phyloP scores from a whole-genome alignment of 1,140 invertebrate species.

The Dreissena rostriformis region DNA sequence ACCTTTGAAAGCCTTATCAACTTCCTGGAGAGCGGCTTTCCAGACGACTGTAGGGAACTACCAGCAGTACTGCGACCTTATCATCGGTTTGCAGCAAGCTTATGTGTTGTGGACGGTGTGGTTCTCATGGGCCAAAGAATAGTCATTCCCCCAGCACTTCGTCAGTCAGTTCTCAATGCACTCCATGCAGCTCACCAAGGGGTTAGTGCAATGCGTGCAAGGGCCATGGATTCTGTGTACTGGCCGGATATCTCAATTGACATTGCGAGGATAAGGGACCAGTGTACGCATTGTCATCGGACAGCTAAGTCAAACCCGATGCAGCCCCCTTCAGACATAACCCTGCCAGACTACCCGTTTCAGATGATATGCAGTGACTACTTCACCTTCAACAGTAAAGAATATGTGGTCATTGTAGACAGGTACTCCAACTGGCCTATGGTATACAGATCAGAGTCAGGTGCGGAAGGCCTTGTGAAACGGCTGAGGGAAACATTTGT shows the following conservation, averaged over 20 bases:
- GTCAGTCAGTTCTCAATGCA: too few relatives aligned
- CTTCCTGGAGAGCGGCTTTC: slow-evolving; percentile 35
- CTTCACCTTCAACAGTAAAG: slow-evolving; percentile 16
- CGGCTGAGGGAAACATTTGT: slow-evolving; percentile 55
- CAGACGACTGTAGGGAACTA: slow-evolving; percentile 7
- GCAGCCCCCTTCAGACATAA: slow-evolving; percentile 41
- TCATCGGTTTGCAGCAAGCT: slow-evolving; percentile 29
- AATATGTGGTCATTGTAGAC: slow-evolving; percentile 49
- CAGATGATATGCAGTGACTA: slow-evolving; percentile 56
- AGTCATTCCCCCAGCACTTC: too few relatives aligned
- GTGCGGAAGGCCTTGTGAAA: slow-evolving; percentile 49
- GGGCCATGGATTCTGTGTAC: slow-evolving; percentile 1
- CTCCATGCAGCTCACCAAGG: too few relatives aligned
- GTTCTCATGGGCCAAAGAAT: too few relatives aligned
- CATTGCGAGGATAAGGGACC: slow-evolving; percentile 42
- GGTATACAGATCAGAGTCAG: slow-evolving; percentile 19
- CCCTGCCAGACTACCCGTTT: slow-evolving; percentile 58
- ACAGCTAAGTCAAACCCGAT: slow-evolving; percentile 56
- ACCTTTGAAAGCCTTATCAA: slow-evolving; percentile 16
- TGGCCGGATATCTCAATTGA: slow-evolving; percentile 44
- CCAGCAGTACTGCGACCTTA: slow-evolving; percentile 21
- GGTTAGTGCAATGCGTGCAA: too few relatives aligned
- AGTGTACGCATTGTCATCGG: slow-evolving; percentile 56
- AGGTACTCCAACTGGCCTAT: slow-evolving; percentile 44
- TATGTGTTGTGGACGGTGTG: too few relatives aligned